Percentiles rank a stretch among this genome's conserved stretches.
phyloP scores from a whole-genome alignment of 2,797 vertebrate species.

The Siniperca undulata region DNA sequence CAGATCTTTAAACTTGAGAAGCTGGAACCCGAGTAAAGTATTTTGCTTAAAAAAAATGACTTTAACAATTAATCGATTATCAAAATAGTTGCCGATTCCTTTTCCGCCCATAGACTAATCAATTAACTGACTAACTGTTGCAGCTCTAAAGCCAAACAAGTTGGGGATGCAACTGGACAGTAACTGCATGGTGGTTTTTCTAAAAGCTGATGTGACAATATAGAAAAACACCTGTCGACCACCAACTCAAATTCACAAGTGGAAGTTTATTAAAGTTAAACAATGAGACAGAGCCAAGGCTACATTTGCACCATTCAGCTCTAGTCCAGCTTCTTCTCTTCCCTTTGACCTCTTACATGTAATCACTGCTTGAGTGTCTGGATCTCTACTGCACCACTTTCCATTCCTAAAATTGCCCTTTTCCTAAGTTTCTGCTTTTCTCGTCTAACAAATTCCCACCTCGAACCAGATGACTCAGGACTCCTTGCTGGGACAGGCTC shows the following conservation, averaged over 20 bases:
- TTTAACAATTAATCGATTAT: background rate
- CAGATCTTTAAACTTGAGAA: background rate
- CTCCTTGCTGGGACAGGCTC: constrained; percentile 15
- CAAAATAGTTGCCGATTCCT: background rate
- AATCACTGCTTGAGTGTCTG: background rate
- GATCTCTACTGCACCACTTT: background rate
- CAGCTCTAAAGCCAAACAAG: background rate
- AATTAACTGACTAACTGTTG: background rate
- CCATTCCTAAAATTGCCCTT: background rate
- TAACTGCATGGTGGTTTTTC: background rate
- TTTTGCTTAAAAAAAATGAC: background rate
- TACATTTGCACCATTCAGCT: background rate
- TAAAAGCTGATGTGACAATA: background rate
- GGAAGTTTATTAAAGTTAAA: background rate
- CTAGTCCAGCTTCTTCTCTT: background rate
- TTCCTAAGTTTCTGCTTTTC: background rate
- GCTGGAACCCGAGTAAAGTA: background rate
- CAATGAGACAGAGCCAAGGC: background rate
- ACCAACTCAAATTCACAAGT: background rate
- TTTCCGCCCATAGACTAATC: background rate
- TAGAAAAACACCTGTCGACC: background rate
- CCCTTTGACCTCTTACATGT: background rate
- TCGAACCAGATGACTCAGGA: constrained; percentile 24
- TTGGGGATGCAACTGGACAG: background rate
- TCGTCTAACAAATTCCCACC: background rate